phyloP scores from a whole-genome alignment of 2,888 invertebrate genomes.

The Ischnus inquisitorius region DNA sequence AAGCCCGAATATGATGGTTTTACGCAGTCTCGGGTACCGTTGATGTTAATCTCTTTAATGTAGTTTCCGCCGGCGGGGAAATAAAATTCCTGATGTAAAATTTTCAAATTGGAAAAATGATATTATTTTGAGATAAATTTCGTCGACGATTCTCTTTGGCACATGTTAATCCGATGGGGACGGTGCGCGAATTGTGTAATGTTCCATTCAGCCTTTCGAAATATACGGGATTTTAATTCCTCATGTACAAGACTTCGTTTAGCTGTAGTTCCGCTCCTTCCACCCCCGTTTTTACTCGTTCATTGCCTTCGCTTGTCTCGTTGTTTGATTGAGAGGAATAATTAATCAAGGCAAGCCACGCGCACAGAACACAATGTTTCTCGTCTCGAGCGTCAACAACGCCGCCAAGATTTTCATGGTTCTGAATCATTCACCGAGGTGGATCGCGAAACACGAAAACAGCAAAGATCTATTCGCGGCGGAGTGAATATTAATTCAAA shows the following conservation, averaged over 20 bases:
- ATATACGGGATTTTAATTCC: neutral
- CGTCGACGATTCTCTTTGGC: neutral
- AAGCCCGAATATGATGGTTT: no score
- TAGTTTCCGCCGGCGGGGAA: no score
- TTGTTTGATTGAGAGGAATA: conserved; percentile 34
- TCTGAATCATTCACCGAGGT: neutral
- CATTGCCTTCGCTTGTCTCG: neutral
- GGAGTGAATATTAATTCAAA: conserved; percentile 22
- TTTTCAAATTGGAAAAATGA: neutral
- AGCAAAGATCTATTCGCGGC: conserved; percentile 1
- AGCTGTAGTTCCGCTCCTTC: no score
- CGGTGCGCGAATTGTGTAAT: neutral
- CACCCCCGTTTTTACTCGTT: no score
- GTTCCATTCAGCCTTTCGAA: neutral
- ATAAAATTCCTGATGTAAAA: neutral
- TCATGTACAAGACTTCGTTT: neutral
- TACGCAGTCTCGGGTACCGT: no score
- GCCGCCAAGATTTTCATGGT: conserved; percentile 11
- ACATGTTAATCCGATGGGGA: neutral
- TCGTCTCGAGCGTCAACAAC: conserved; percentile 13
- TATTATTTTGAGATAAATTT: neutral
- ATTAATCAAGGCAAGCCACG: conserved; percentile 24
- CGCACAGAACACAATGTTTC: neutral
- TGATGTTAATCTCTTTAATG: neutral
- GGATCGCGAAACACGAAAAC: neutral